Percentiles rank a stretch among this genome's conserved stretches.
phyloP scores from a whole-genome alignment of 2,888 invertebrate species.

The Sthenelais limicola region DNA sequence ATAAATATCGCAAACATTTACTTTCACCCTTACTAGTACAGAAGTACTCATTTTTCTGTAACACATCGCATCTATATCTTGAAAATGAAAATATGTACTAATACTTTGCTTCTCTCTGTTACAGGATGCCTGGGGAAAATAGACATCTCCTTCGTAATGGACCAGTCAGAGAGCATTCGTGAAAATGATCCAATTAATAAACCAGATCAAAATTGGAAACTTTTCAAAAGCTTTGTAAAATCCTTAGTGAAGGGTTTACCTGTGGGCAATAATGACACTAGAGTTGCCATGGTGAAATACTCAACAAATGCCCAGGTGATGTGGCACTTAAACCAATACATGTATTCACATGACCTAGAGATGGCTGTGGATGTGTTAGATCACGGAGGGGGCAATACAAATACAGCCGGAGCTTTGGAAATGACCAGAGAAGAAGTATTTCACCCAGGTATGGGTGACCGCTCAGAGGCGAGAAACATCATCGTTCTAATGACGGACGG shows the following conservation, averaged over 20 bases:
- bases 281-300: conserved; percentile 26
- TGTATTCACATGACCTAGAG: neutral
- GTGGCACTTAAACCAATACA: conserved; percentile 7
- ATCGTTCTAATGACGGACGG: conserved; percentile 39
- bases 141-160: conserved; percentile 38
- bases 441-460: neutral
- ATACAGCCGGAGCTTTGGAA: conserved; percentile 27
- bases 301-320: neutral
- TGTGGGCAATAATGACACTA: neutral
- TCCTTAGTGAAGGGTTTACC: conserved; percentile 19
- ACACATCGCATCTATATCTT: too few relatives aligned
- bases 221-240: conserved; percentile 35
- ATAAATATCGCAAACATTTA: too few relatives aligned
- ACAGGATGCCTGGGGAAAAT: conserved; percentile 31
- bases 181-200: conserved; percentile 34
- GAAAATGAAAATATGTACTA: too few relatives aligned
- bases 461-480: conserved; percentile 5
- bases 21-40: too few relatives aligned
- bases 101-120: too few relatives aligned
- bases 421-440: neutral
- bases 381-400: conserved; percentile 36
- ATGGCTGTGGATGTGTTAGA: conserved; percentile 1
- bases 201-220: conserved; percentile 33
- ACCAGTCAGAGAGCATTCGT: conserved; percentile 41
- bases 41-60: too few relatives aligned